These are phyloP conservation scores for Gracilinanus agilis DNA, from an alignment of 2,113 vertebrate species.

Conservation along the genomic window DNA sequence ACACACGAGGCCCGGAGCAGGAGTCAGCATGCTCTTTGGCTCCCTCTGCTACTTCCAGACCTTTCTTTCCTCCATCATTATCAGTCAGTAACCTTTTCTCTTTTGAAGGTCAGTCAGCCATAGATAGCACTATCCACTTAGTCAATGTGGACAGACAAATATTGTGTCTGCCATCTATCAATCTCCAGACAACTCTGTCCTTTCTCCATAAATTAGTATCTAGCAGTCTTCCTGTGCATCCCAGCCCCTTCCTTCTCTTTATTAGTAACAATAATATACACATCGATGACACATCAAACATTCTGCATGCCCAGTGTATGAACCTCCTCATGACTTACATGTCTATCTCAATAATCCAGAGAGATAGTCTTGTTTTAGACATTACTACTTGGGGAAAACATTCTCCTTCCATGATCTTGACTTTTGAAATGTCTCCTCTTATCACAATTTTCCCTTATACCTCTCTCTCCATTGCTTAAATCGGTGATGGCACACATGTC, in stretches of 20 bases:
- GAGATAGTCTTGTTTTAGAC: background rate
- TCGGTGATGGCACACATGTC: too few relatives aligned
- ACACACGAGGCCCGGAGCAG: background rate
- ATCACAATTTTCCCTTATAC: background rate
- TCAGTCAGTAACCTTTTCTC: background rate
- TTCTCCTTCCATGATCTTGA: background rate
- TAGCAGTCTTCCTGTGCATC: too few relatives aligned
- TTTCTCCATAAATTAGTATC: background rate
- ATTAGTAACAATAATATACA: background rate
- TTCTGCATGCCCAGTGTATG: background rate
- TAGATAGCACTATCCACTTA: background rate
- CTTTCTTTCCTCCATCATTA: background rate
- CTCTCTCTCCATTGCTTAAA: background rate
- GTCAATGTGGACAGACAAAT: too few relatives aligned
- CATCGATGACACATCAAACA: background rate
- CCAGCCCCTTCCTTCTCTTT: background rate
- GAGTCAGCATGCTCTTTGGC: background rate
- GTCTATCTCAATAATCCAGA: background rate
- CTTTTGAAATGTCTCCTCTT: background rate
- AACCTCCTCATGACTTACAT: too few relatives aligned
- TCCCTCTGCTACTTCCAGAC: background rate
- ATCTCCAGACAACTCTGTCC: background rate
- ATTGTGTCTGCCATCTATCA: background rate
- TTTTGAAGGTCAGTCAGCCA: background rate
- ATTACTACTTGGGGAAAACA: background rate